Evolutionary conservation across 1,140 invertebrate genomes (phyloP).

Genomic region (Penaeus vannamei): DNA sequence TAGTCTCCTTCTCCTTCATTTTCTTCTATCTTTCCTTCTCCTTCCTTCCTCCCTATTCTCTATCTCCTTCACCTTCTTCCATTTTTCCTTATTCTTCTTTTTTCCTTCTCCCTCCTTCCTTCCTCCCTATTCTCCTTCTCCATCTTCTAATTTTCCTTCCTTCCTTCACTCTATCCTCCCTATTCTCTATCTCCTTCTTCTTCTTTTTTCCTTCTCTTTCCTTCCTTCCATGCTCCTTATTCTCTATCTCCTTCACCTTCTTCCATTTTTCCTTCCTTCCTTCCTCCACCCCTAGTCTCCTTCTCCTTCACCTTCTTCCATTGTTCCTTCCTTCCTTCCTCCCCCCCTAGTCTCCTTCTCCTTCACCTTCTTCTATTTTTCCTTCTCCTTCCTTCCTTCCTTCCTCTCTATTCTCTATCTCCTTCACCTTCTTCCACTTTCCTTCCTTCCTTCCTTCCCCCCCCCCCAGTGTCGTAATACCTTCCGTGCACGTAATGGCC

Average conservation of each 20-base stretch:
- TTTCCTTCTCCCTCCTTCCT: neutral
- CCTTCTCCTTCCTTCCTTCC: neutral
- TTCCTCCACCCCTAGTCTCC: neutral
- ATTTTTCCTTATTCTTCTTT: neutral
- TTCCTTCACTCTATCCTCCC: too few species aligned
- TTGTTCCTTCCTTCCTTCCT: neutral
- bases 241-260: neutral
- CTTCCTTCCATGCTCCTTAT: too few species aligned
- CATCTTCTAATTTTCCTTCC: neutral
- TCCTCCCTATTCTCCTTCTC: too few species aligned
- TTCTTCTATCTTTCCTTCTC: neutral
- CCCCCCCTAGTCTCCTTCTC: too few species aligned
- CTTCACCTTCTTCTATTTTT: neutral
- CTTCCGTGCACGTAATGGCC: too few species aligned
- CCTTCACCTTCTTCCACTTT: neutral
- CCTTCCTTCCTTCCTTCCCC: neutral
- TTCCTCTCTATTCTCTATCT: neutral
- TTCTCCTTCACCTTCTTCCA: neutral
- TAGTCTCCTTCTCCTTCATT: neutral
- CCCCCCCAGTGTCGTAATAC: too few species aligned
- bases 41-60: neutral
- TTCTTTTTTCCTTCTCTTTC: neutral
- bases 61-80: neutral
- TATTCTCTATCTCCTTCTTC: neutral
- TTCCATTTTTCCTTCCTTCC: neutral